Conservation (phyloP, 2,888 invertebrate genomes). For the Cheilosia urbana region DNA sequence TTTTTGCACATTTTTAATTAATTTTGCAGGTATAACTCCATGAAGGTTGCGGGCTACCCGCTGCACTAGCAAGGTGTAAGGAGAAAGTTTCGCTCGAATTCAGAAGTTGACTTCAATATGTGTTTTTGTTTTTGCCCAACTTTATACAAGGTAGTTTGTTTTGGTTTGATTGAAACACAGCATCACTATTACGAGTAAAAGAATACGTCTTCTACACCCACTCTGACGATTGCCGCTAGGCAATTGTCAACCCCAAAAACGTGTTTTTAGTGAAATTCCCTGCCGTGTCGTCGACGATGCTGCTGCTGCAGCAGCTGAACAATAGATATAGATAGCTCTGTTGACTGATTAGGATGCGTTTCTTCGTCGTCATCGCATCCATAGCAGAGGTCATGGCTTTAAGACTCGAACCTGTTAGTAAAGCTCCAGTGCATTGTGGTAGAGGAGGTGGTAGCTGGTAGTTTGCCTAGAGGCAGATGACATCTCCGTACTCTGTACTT, state of each 20-base stretch:
- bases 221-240: neutral
- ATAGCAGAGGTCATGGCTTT: no score
- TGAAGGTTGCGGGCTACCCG: neutral
- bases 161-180: neutral
- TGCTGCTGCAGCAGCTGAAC: neutral
- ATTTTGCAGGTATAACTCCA: neutral
- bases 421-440: no score
- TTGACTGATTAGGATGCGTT: neutral
- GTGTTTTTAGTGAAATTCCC: slow-evolving; percentile 1
- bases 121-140: neutral
- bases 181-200: neutral
- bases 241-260: slow-evolving; percentile 11
- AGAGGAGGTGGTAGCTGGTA: no score
- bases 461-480: no score
- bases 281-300: neutral
- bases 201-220: neutral
- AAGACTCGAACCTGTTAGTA: no score
- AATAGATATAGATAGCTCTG: neutral
- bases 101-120: neutral
- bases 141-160: neutral
- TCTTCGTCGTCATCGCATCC: neutral
- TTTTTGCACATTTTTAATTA: neutral
- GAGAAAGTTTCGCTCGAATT: slow-evolving; percentile 1
- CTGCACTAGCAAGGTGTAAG: neutral
- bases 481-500: no score